Percentiles rank a stretch among this genome's conserved stretches.
Conservation (phyloP, 2,888 invertebrate genomes). For the Drosophila seclusa region DNA sequence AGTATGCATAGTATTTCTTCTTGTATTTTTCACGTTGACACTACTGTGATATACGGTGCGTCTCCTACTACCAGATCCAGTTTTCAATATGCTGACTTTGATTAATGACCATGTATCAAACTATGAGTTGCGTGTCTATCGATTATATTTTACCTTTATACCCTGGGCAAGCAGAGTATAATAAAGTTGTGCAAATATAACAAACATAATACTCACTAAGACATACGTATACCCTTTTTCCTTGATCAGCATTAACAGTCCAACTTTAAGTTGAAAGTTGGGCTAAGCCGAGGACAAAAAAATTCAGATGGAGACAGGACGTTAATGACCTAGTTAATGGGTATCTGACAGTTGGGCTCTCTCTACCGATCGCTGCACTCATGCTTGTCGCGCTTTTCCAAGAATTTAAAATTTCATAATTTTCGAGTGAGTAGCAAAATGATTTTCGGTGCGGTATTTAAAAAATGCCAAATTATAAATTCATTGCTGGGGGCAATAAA, state of each 20-base stretch:
- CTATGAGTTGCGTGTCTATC: conserved; percentile 25
- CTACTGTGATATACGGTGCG: conserved; percentile 1
- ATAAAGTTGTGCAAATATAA: conserved; percentile 2
- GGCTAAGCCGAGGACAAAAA: not conserved
- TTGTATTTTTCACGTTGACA: conserved; percentile 3
- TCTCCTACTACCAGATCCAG: conserved; percentile 19
- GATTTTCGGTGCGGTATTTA: conserved; percentile 5
- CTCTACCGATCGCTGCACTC: not conserved
- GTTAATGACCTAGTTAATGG: not conserved
- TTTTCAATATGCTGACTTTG: conserved; percentile 29
- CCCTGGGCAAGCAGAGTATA: not conserved
- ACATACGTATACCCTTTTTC: not conserved
- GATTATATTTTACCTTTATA: conserved; percentile 12
- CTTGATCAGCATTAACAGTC: not conserved
- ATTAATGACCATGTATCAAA: conserved; percentile 47
- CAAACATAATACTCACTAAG: not conserved
- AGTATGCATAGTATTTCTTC: conserved; percentile 3
- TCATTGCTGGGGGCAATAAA: conserved; percentile 2
- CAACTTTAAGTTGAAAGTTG: not conserved
- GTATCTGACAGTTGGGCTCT: not conserved
- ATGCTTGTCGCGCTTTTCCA: not conserved
- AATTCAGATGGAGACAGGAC: not conserved
- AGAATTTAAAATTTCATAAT: conserved; percentile 18
- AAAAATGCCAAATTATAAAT: conserved; percentile 14
- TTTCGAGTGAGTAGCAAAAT: conserved; percentile 4